Evolutionary conservation across 2,113 vertebrate species (phyloP), one percentile per base, ranked within the genome.

Genomic region (Brachyistius frenatus): DNA sequence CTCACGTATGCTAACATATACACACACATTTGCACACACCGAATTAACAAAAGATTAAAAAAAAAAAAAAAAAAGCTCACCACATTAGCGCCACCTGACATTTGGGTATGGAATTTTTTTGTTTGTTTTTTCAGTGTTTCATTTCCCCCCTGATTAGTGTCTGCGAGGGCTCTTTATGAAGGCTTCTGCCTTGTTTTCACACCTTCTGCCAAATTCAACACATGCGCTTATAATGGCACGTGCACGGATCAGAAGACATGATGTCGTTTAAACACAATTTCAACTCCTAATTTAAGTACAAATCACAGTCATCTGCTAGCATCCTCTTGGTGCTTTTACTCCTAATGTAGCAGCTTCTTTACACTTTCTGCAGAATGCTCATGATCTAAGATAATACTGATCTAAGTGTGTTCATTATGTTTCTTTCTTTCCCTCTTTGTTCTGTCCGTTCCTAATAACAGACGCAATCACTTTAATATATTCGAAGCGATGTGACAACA

Each of bases 81-180:
- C 71, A 85, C 83, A 87, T 92, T 88, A 88, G 72, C 76, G 65
- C 84, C 64, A 64, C 63, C 66, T 93, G 90, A 92, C 88, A 91
- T 91, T 92, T 92, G 88, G 81, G 60, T n/a, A 8, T 64, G 78
- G 71, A 65, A 72, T 82, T 78, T 68, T 78, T 78, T 36, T 9
- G 1, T 23, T 23, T n/a, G n/a, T 23, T 23, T 23, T 23, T 23
- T 23, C 23, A 23, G 7, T 49, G 72, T 88, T 88, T 76, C 63
- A 50, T 84, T 58, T 54, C 35, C 69, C 70, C 37, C 8, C 55
- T 76, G 60, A 88, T 84, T 82, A 81, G 37, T 68, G 67, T 65
- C 65, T 16, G 39, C 9, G 69, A 70, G 67, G 23, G 69, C 57
- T 73, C 82, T 83, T 79, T 50, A 75, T 72, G 68, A 80, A 78